Base-by-base conservation (phyloP, 2,888 invertebrate species). In the Allygus modestus region DNA sequence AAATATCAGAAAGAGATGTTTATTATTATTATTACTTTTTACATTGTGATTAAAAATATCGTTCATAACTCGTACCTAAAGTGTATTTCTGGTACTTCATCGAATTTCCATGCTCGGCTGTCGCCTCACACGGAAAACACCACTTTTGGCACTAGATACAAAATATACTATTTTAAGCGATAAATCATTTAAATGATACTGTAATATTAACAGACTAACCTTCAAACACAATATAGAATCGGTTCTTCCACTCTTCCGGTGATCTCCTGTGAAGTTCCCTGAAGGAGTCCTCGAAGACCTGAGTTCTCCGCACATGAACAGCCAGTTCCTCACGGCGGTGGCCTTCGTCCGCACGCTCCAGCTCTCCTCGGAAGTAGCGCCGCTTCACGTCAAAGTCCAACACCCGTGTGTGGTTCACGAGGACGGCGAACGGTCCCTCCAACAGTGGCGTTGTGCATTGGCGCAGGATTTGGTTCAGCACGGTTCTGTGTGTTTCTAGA, bases 181-280 rank as follows among this genome's bases (percentile, higher is more conserved):
- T n/a, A n/a, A n/a, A n/a, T n/a, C n/a, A n/a, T n/a, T n/a, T n/a
- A n/a, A n/a, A n/a, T n/a, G n/a, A n/a, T n/a, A n/a, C n/a, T n/a
- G n/a, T n/a, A 37, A 37, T 37, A 37, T 37, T 7, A 37, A 37
- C 4, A 4, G 4, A 37, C 37, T 37, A 9, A 95, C 96, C 97
- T 93, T 97, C 97, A 90, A 97, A 97, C 0, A 97, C 96, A 89
- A 97, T 97, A 90, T 97, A 97, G 90, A 97, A 97, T 75, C 97
- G 92, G 90, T 97, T 96, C 89, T 97, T 97, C 97, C 97, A 97
- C 89, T 97, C 97, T 88, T 96, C 96, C 0, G 96, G 94, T 58
- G 95, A 93, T 81, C 96, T 92, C 51, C 97, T 93, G 90, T 96
- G 96, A 77, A 97, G 91, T 89, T 97, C 97, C 83, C 97, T 92